phyloP scores from a whole-genome alignment of 2,797 vertebrate genomes.

The Rhadinocentrus ornatus region DNA sequence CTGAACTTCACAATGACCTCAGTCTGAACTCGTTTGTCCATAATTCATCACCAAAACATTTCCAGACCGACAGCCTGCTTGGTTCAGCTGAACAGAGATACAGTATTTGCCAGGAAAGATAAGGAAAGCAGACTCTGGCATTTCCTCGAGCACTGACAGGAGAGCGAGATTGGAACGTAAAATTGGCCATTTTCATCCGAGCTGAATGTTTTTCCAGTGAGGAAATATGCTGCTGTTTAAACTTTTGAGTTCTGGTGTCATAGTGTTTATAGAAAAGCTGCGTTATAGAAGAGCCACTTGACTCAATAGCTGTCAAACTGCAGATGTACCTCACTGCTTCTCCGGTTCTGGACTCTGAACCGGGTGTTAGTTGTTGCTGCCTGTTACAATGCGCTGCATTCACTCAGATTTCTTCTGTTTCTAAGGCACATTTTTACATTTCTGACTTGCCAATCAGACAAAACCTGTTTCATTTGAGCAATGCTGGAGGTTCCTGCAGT shows the following conservation, averaged over 20 bases:
- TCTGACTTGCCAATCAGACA: background rate
- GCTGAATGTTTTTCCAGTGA: slow-evolving; percentile 10
- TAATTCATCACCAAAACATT: slow-evolving; percentile 30
- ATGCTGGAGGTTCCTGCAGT: slow-evolving; percentile 3
- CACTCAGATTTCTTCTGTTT: too few species aligned
- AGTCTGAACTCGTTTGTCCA: slow-evolving; percentile 47
- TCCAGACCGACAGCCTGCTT: slow-evolving; percentile 16
- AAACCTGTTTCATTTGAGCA: too few species aligned
- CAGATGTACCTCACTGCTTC: slow-evolving; percentile 43
- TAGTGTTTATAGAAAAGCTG: slow-evolving; percentile 48
- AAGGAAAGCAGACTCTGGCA: slow-evolving; percentile 21
- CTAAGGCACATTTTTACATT: background rate
- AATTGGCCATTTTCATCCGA: slow-evolving; percentile 25
- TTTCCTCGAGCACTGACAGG: slow-evolving; percentile 40
- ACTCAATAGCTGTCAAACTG: slow-evolving; percentile 66
- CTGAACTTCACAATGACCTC: slow-evolving; percentile 32
- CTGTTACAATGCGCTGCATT: background rate
- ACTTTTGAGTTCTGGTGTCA: slow-evolving; percentile 19
- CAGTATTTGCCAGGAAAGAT: slow-evolving; percentile 34
- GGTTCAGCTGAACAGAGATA: slow-evolving; percentile 17
- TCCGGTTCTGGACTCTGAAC: slow-evolving; percentile 24
- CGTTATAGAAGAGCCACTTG: slow-evolving; percentile 79
- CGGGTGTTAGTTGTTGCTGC: background rate
- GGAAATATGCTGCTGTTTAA: background rate
- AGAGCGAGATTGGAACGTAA: slow-evolving; percentile 31